Percentiles rank a stretch among this genome's conserved stretches.
Evolutionary conservation across 1,140 invertebrate species (phyloP).

Genomic region (Maniola jurtina): DNA sequence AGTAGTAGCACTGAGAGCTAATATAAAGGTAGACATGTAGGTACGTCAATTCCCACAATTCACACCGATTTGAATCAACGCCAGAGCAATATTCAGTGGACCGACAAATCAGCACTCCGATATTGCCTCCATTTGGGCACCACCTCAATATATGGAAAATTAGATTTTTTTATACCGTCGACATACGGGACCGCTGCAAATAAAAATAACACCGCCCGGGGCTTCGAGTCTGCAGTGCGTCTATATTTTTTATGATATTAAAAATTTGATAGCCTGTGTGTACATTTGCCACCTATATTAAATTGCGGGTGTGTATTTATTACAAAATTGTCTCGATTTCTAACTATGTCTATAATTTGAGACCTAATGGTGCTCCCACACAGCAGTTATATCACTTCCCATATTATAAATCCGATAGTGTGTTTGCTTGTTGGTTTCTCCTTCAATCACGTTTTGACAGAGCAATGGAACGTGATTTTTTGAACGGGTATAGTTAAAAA

Average conservation of each 20-base stretch:
- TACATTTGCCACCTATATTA: too few relatives aligned
- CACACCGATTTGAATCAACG: conserved; percentile 71
- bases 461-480: too few relatives aligned
- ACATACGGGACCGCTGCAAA: conserved; percentile 28
- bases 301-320: too few relatives aligned
- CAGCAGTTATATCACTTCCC: too few relatives aligned
- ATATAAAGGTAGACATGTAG: not conserved
- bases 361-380: too few relatives aligned
- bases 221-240: conserved; percentile 8
- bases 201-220: conserved; percentile 23
- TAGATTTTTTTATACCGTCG: conserved; percentile 65
- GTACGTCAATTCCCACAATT: conserved; percentile 52
- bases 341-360: too few relatives aligned
- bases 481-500: too few relatives aligned
- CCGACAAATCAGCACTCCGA: conserved; percentile 77
- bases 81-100: conserved; percentile 72
- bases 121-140: conserved; percentile 75
- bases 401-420: too few relatives aligned
- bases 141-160: conserved; percentile 72
- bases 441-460: too few relatives aligned
- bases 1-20: not conserved
- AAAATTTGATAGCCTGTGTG: not conserved
- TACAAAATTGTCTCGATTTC: too few relatives aligned
- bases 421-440: too few relatives aligned
- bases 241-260: conserved; percentile 7